Evolutionary conservation across 2,797 vertebrate genomes (phyloP).

Genomic region (Lacerta bilineata): DNA sequence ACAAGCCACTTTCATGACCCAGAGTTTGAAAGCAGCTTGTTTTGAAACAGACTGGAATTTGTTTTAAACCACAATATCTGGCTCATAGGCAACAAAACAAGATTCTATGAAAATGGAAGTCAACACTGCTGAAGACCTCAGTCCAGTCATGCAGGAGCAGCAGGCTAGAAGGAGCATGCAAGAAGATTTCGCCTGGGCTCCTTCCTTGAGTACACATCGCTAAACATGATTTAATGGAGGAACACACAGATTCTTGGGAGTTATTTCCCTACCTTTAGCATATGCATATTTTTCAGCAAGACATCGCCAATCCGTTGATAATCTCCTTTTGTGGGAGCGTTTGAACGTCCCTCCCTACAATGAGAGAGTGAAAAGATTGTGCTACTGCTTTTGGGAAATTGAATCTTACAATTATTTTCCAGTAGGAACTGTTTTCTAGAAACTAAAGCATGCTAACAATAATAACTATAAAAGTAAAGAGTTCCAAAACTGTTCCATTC

Average conservation of each 20-base stretch:
- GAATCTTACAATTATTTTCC: conserved; percentile 6
- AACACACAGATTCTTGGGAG: fast-evolving
- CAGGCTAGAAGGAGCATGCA: neutral
- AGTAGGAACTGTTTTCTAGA: fast-evolving
- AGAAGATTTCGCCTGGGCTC: neutral
- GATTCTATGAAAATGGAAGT: neutral
- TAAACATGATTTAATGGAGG: neutral
- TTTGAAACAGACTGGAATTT: neutral
- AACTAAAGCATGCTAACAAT: neutral
- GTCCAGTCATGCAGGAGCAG: neutral
- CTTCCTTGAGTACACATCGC: neutral
- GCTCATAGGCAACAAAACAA: neutral
- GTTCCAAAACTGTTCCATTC: neutral
- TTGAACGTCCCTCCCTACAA: conserved; percentile 91
- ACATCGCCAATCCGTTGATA: conserved; percentile 93
- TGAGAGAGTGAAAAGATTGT: conserved; percentile 12
- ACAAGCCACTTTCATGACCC: neutral
- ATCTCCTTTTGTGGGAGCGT: conserved; percentile 84
- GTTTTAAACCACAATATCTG: neutral
- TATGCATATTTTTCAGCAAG: conserved; percentile 91
- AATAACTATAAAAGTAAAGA: conserved; percentile 11
- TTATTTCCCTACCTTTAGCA: conserved; percentile 85
- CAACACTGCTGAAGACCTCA: neutral
- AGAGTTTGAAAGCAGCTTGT: neutral
- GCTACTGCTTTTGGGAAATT: neutral